A percentile compares a stretch with the other conserved stretches of the same genome.
phyloP scores from a whole-genome alignment of 2,797 vertebrate genomes.

The Ibycter americanus region DNA sequence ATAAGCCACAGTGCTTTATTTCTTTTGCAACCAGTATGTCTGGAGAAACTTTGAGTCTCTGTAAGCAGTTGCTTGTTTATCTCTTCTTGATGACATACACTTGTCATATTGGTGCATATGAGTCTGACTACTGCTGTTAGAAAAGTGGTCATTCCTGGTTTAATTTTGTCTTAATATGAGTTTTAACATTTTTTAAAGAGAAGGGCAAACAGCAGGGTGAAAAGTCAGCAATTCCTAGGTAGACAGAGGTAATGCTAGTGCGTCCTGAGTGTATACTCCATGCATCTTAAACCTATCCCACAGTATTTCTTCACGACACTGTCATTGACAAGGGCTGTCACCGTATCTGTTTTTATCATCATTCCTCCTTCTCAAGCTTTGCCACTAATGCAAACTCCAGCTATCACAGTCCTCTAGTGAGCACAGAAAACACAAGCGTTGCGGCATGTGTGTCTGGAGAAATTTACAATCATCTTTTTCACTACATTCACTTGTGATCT shows the following conservation, averaged over 20 bases:
- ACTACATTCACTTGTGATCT: neutral
- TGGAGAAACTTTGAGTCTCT: neutral
- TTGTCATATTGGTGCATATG: neutral
- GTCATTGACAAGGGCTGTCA: neutral
- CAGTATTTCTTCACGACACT: neutral
- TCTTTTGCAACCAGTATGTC: neutral
- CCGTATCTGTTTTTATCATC: neutral
- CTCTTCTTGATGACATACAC: neutral
- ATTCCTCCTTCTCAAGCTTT: neutral
- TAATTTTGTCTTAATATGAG: neutral
- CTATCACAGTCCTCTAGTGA: neutral
- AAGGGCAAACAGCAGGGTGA: neutral
- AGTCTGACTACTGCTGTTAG: neutral
- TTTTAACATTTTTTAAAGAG: neutral
- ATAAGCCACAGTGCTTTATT: neutral
- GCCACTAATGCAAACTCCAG: neutral
- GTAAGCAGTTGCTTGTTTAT: neutral
- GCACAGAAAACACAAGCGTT: neutral
- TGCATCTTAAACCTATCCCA: neutral
- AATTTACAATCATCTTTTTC: neutral
- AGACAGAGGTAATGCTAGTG: neutral
- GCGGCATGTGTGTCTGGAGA: neutral
- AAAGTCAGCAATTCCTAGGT: neutral
- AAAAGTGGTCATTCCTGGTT: neutral
- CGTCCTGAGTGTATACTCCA: neutral